Evolutionary conservation across 2,797 vertebrate genomes (phyloP), one percentile per base, ranked within the genome.

Genomic region (Anguilla pacifica): DNA sequence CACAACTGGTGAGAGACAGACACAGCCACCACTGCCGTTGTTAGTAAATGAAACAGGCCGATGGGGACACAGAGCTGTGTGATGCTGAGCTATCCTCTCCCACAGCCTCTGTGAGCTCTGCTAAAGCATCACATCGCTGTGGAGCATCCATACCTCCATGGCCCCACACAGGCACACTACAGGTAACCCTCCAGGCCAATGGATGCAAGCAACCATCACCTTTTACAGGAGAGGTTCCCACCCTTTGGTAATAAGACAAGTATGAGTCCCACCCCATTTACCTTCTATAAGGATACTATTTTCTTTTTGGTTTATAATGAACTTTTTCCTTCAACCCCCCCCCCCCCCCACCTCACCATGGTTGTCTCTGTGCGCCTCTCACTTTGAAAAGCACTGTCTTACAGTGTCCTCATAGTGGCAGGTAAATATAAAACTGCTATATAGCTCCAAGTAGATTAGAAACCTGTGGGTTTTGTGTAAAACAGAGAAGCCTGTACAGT

Each of bases 181-280:
- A 61, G 61, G 4, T 25, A 51, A 74, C 85, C 74, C 85, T 51
- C 35, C 67, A 35, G 59, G 64, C 88, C 88, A 74, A 74, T 49
- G 91, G 85, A 90, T 88, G 90, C 90, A 92, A 92, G 93, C 86
- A 31, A 87, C 89, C 13, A 0, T 31, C n/a, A 35, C 31, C 19
- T n/a, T 31, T 10, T 35, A 7, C 61, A 19, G 25, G 25, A 70
- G 57, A 15, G 57, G 57, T 2, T 61, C 13, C 57, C 1, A 6
- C 7, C 19, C 19, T 61, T 61, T 61, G 57, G 57, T 61, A 9
- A 61, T 15, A 13, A 1, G 35, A 35, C 35, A 35, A 35, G 4
- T 51, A 4, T 51, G 49, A 51, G 4, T 0, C 49, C 49, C 49
- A 5, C 49, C 49, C 49, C 49, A 51, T 51, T 51, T 51, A 9